Evolutionary conservation across 2,113 vertebrate genomes (phyloP).

Genomic region (Semnornis frantzii): DNA sequence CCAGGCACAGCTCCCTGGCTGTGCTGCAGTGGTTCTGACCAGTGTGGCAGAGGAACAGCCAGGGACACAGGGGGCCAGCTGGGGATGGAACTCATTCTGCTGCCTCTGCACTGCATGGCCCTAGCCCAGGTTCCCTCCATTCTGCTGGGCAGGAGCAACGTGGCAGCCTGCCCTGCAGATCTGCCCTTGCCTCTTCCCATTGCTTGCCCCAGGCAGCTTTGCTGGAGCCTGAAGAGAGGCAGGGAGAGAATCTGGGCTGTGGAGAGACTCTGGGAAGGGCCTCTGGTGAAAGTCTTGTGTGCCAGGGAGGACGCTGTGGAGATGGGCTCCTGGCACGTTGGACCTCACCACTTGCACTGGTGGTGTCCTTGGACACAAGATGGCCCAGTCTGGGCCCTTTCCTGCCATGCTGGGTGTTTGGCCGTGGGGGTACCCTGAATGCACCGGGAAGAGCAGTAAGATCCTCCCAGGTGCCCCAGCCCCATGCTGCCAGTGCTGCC

Average conservation of each 20-base stretch:
- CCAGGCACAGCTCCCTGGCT: accelerated
- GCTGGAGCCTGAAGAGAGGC: not conserved
- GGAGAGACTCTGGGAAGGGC: not conserved
- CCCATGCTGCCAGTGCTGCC: accelerated
- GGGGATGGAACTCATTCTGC: not conserved
- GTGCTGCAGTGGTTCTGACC: not conserved
- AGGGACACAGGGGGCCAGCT: accelerated
- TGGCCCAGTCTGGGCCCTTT: not conserved
- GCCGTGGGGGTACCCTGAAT: no score
- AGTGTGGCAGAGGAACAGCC: not conserved
- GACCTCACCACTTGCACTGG: not conserved
- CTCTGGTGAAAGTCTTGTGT: not conserved
- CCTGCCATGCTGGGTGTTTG: not conserved
- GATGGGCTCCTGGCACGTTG: not conserved
- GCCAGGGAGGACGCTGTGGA: not conserved
- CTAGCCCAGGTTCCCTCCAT: not conserved
- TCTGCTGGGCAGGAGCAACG: not conserved
- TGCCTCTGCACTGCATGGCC: not conserved
- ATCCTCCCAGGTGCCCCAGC: not conserved
- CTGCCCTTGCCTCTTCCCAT: not conserved
- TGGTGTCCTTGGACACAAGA: not conserved
- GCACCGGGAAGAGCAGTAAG: not conserved
- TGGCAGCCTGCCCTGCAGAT: not conserved
- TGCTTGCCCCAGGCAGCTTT: not conserved
- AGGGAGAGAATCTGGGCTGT: not conserved